phyloP scores from a whole-genome alignment of 2,113 vertebrate genomes.

The Vombatus ursinus region DNA sequence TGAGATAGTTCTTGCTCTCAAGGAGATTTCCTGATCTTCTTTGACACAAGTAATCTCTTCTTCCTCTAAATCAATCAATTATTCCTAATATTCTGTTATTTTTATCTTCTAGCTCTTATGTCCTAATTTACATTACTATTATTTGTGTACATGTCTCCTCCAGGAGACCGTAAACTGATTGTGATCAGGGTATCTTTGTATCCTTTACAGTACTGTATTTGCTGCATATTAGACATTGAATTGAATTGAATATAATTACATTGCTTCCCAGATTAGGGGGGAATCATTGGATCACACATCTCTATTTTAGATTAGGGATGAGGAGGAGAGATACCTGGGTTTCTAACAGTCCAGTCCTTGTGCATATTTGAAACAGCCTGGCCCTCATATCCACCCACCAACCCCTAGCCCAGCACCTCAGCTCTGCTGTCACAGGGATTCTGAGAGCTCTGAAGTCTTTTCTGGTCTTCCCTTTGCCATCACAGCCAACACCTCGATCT shows the following conservation, averaged over 20 bases:
- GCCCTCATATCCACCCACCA: background rate
- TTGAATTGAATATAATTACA: background rate
- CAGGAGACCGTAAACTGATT: background rate
- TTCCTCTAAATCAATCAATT: background rate
- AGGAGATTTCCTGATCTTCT: background rate
- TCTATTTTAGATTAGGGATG: background rate
- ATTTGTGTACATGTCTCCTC: background rate
- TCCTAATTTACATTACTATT: background rate
- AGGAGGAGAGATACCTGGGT: background rate
- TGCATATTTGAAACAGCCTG: background rate
- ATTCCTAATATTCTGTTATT: background rate
- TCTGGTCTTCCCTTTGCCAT: background rate
- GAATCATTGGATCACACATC: background rate
- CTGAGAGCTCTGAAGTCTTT: background rate
- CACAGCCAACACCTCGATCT: background rate
- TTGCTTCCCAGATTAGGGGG: background rate
- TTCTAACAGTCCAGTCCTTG: background rate
- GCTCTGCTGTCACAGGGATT: background rate
- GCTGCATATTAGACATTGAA: background rate
- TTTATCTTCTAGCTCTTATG: background rate
- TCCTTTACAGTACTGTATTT: background rate
- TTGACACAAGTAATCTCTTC: background rate
- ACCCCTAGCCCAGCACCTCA: slow-evolving; percentile 10
- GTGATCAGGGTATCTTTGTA: background rate
- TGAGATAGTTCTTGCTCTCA: background rate